phyloP scores from a whole-genome alignment of 1,140 invertebrate genomes.

The Cyphomyrmex costatus region DNA sequence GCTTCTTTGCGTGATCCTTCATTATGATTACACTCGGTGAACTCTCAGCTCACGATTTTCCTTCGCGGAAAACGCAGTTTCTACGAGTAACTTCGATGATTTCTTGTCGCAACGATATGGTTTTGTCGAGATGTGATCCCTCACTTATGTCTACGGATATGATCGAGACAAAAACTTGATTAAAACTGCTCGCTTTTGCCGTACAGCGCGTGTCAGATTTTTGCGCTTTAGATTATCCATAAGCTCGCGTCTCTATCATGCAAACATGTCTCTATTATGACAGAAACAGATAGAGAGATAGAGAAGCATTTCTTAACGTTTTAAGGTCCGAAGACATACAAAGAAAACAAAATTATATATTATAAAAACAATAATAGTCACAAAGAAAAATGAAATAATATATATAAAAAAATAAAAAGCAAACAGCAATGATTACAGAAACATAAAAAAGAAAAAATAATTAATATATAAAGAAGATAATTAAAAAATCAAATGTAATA shows the following conservation, averaged over 20 bases:
- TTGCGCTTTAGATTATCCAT: neutral
- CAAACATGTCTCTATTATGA: no score
- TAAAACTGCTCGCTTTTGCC: neutral
- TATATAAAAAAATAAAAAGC: neutral
- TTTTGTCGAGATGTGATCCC: slow-evolving; percentile 15
- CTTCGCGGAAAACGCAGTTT: slow-evolving; percentile 30
- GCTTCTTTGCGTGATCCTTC: slow-evolving; percentile 22
- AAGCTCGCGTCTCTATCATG: neutral
- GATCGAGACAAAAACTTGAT: slow-evolving; percentile 1
- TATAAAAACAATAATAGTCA: no score
- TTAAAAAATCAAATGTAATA: no score
- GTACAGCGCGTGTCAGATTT: neutral
- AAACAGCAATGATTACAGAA: neutral
- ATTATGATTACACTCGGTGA: slow-evolving; percentile 24
- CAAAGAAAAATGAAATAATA: neutral
- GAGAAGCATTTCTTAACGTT: no score
- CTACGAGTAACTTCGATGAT: slow-evolving; percentile 20
- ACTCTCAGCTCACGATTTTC: slow-evolving; percentile 9
- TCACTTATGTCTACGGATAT: neutral
- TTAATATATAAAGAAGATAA: no score
- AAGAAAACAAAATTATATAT: neutral
- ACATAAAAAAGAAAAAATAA: no score
- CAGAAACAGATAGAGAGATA: neutral
- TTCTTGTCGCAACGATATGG: slow-evolving; percentile 31
- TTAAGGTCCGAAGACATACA: no score